A percentile compares a stretch with the other conserved stretches of the same genome.
phyloP scores from a whole-genome alignment of 2,113 vertebrate genomes.

The Vidua chalybeata region DNA sequence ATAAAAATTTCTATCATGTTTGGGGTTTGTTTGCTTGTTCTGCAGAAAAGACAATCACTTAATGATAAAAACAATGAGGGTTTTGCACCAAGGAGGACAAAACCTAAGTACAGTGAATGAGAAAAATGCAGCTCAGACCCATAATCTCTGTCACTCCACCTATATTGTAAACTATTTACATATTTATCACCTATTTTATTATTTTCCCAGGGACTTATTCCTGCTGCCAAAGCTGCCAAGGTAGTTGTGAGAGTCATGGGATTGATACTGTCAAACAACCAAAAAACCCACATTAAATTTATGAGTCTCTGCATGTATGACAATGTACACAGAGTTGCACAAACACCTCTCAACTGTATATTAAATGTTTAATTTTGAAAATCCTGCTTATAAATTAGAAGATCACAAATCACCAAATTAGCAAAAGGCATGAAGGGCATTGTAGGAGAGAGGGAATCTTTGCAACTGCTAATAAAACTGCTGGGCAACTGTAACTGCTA shows the following conservation, averaged over 20 bases:
- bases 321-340: neutral
- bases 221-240: neutral
- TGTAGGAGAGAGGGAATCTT: neutral
- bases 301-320: neutral
- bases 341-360: neutral
- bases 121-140: neutral
- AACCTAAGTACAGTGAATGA: neutral
- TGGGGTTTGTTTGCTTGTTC: neutral
- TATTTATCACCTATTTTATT: neutral
- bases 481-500: neutral
- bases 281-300: neutral
- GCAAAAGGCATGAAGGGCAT: fast-evolving
- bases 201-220: neutral
- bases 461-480: neutral
- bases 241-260: neutral
- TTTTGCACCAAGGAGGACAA: neutral
- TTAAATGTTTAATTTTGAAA: neutral
- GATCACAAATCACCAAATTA: neutral
- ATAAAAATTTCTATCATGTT: neutral
- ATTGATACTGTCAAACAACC: neutral
- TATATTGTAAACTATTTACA: neutral
- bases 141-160: neutral
- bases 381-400: neutral
- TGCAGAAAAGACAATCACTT: neutral
- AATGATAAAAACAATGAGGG: neutral